Conservation (phyloP, 2,797 vertebrate genomes). For the Borostomias antarcticus region DNA sequence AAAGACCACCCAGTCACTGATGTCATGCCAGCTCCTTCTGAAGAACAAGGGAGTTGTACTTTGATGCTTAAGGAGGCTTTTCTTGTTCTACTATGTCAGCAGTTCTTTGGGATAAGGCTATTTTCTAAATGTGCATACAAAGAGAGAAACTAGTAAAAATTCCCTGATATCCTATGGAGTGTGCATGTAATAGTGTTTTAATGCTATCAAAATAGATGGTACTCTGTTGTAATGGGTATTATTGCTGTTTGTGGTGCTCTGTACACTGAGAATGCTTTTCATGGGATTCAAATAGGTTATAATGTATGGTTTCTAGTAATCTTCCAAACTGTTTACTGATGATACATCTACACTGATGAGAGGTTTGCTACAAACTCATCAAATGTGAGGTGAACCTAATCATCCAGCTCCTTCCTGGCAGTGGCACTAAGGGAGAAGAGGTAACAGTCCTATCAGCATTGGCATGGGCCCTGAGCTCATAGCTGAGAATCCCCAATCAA, state of each 20-base stretch:
- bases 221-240: constrained; percentile 59
- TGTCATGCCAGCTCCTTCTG: constrained; percentile 36
- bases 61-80: constrained; percentile 6
- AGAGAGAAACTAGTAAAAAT: constrained; percentile 73
- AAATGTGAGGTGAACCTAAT: constrained; percentile 38
- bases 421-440: constrained; percentile 66
- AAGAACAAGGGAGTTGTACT: constrained; percentile 35
- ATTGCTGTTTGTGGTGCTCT: constrained; percentile 79
- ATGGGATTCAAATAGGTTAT: constrained; percentile 22
- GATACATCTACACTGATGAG: too few relatives aligned
- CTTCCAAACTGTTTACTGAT: too few relatives aligned
- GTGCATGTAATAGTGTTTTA: constrained; percentile 68
- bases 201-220: constrained; percentile 47
- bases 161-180: constrained; percentile 80
- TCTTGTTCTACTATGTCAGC: constrained; percentile 41
- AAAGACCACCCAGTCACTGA: constrained; percentile 37
- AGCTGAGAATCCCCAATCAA: constrained; percentile 32
- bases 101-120: constrained; percentile 81
- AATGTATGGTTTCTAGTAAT: neutral
- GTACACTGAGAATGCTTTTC: constrained; percentile 56
- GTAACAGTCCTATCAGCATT: constrained; percentile 73
- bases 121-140: constrained; percentile 76
- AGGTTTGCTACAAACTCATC: too few relatives aligned
- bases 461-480: constrained; percentile 52
- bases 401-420: constrained; percentile 49